Evolutionary conservation across 2,888 invertebrate species (phyloP), one percentile per base, ranked within the genome.

Genomic region (Brachypalpus laphriformis): DNA sequence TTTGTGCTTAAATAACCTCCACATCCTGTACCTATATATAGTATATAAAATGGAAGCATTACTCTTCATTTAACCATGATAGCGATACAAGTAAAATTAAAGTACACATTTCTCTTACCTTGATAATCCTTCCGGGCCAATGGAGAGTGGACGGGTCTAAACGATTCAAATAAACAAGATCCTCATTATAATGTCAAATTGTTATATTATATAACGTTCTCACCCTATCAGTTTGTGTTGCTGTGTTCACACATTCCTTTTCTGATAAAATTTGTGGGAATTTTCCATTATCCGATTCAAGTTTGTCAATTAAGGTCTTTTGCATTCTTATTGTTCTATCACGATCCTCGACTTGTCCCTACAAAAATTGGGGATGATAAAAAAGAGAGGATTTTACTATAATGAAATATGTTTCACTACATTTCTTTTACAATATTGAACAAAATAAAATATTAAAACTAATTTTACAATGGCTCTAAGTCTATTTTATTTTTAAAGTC

Each of bases 191-290:
- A 34, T 56, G 0, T 2, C 3, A 47, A 28, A 45, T 54, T 66
- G 6, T n/a, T 11, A 3, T n/a, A 8, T 0, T 7, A 1, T 20
- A 42, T 8, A 20, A 5, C 22, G 42, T 25, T 88, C 92, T 90
- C 93, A 97, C 97, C 94, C 96, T 94, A 91, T 97, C 97, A 31
- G 97, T 97, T 93, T 97, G 97, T 89, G 97, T 97, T 89, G 97
- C 96, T 88, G 95, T 96, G 92, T 96, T 96, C 91, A 95, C 95
- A 88, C 94, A 95, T 90, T 95, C 94, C 89, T 90, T 91, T 86
- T 89, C 88, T 76, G 87, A 88, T 72, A 90, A 93, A 92, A 90
- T 87, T 92, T 91, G 92, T 90, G 88, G 90, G 91, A 20, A 90
- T 87, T 88, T 91, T 51, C 87, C 89, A 87, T 81, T 91, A 88